Evolutionary conservation across 2,888 invertebrate species (phyloP).

Genomic region (Lasioglossum leucozonium): DNA sequence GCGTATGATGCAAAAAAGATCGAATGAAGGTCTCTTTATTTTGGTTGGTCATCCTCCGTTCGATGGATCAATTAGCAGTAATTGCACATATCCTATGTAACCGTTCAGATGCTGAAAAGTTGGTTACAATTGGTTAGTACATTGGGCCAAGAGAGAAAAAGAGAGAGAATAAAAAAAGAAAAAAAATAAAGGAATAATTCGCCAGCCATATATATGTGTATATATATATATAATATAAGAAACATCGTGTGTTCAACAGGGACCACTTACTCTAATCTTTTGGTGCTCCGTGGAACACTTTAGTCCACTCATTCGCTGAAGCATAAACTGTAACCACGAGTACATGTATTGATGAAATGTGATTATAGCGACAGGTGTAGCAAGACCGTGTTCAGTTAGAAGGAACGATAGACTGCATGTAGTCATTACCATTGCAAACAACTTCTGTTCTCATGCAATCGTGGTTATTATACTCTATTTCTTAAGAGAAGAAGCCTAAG

Average conservation of each 20-base stretch:
- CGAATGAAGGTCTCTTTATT: constrained; percentile 20
- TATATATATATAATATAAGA: constrained; percentile 57
- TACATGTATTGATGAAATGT: constrained; percentile 73
- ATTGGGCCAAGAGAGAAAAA: constrained; percentile 35
- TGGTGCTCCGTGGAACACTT: constrained; percentile 94
- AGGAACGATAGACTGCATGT: constrained; percentile 38
- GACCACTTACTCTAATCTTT: constrained; percentile 95
- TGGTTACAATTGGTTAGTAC: constrained; percentile 66
- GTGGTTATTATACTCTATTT: not conserved
- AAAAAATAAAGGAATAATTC: constrained; percentile 60
- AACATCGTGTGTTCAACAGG: constrained; percentile 77
- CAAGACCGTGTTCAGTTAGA: constrained; percentile 46
- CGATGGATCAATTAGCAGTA: constrained; percentile 37
- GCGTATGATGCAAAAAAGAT: constrained; percentile 33
- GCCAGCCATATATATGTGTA: constrained; percentile 66
- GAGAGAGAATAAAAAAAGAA: not conserved
- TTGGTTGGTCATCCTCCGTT: constrained; percentile 43
- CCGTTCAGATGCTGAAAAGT: constrained; percentile 47
- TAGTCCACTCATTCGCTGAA: constrained; percentile 95
- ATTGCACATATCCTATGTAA: constrained; percentile 39
- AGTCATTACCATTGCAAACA: constrained; percentile 35
- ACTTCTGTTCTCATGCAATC: constrained; percentile 21
- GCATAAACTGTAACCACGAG: constrained; percentile 92
- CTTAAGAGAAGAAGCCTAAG: not conserved
- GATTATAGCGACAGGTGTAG: constrained; percentile 51